Evolutionary conservation across 2,888 invertebrate species (phyloP).

Genomic region (Balanococcus diminutus): DNA sequence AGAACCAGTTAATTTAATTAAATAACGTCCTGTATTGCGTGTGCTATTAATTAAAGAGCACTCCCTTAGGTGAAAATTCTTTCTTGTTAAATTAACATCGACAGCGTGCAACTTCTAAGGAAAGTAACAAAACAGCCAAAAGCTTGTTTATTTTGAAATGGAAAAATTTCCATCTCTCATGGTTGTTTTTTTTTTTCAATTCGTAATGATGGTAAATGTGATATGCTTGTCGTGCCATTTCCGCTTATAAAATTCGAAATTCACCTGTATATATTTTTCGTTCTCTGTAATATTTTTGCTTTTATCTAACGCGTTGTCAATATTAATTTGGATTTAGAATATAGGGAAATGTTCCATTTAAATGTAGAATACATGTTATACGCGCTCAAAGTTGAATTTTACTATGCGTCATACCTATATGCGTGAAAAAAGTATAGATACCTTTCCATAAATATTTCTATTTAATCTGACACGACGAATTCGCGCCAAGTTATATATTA

Average conservation of each 20-base stretch:
- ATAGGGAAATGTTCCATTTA: not conserved
- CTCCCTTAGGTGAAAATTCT: conserved; percentile 18
- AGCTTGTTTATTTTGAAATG: not conserved
- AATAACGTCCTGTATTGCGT: conserved; percentile 2
- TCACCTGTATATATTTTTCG: not conserved
- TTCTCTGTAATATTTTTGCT: not conserved
- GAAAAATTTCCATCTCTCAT: not conserved
- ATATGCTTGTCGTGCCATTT: not conserved
- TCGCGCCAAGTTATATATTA: conserved; percentile 11
- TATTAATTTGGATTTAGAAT: conserved; percentile 8
- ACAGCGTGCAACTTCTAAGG: not conserved
- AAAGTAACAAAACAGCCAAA: not conserved
- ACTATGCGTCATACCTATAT: not conserved
- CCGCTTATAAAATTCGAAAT: not conserved
- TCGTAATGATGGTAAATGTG: conserved; percentile 14
- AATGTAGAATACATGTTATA: not conserved
- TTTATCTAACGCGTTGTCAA: not conserved
- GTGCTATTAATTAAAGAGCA: conserved; percentile 13
- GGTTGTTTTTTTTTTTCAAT: not conserved
- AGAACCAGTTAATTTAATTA: conserved; percentile 1
- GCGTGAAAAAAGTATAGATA: not conserved
- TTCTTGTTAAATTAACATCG: conserved; percentile 14
- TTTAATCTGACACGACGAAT: not conserved
- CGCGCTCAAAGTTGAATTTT: not conserved
- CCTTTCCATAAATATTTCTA: not conserved